These are phyloP conservation scores for Malurus melanocephalus DNA, from an alignment of 2,113 vertebrate species.

Conservation along the genomic window DNA sequence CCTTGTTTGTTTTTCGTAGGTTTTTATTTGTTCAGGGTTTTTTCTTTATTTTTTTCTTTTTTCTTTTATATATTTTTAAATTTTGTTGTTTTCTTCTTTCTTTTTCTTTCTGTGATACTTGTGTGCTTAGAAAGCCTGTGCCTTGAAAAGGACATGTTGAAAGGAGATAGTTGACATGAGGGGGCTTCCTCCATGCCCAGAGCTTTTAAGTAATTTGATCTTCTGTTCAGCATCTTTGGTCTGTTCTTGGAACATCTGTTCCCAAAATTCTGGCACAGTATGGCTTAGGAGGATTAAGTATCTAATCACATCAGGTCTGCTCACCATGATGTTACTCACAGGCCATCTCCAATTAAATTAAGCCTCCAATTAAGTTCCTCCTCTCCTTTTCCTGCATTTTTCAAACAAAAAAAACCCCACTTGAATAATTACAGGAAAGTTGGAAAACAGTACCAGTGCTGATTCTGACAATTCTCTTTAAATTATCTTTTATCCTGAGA, in stretches of 20 bases:
- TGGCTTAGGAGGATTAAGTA: slow-evolving; percentile 7
- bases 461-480: not conserved
- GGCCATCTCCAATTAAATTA: slow-evolving; percentile 15
- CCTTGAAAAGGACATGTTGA: not conserved
- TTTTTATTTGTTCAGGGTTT: no score
- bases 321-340: not conserved
- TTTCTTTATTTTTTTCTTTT: no score
- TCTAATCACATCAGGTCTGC: slow-evolving; percentile 30
- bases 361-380: not conserved
- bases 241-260: slow-evolving; percentile 54
- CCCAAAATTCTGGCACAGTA: slow-evolving; percentile 4
- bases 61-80: no score
- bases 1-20: not conserved
- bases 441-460: not conserved
- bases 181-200: not conserved
- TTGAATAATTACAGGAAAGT: not conserved
- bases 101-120: not conserved
- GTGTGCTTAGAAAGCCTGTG: not conserved
- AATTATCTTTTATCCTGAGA: not conserved
- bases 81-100: no score
- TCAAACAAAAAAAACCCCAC: not conserved
- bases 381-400: not conserved
- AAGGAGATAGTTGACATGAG: not conserved
- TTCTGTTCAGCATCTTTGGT: slow-evolving; percentile 17
- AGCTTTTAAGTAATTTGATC: not conserved